Base-by-base conservation (phyloP, 2,888 invertebrate genomes). In the Spodoptera exigua region DNA sequence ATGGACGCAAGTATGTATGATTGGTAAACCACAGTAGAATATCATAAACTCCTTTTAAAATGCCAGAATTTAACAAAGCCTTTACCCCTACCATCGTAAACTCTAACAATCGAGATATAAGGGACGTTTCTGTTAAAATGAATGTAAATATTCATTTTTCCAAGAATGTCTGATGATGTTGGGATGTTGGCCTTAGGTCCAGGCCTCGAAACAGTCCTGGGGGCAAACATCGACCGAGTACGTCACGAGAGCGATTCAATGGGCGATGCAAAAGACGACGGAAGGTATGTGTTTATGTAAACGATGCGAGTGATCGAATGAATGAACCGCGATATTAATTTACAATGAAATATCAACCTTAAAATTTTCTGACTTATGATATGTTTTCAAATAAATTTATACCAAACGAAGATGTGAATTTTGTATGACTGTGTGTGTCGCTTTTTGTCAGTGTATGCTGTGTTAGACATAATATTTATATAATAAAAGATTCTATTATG, bases 171-270 rank as follows among this genome's bases (percentile, higher is more conserved):
- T 35, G 44, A 57, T 70, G 18, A 70, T 71, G 62, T 62, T 70
- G 70, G 71, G 70, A 70, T 71, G 71, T 70, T 70, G 70, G 62
- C 72, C 71, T 62, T 70, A 70, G 70, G 70, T 70, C 71, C 67
- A 62, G 57, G 70, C 71, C 61, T 70, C 71, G 54, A 71, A 71
- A 52, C 70, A 49, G 66, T 70, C 70, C 65, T 70, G 70, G 71
- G 70, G 72, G 18, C 70, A 67, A 57, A 67, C 69, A 53, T 70
- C 71, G 32, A 53, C 43, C 71, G 70, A 67, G 71, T 62, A 57
- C 70, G 67, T 71, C 56, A 44, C 70, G 32, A 71, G 72, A 71
- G 70, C 70, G 61, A 71, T 70, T 44, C 70, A 70, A 53, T 70
- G 71, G 70, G 70, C 70, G 62, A 56, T 70, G 49, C 61, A 71